Evolutionary conservation across 23 tunicate species (phyloP).

Genomic region (Ascidia mentula): DNA sequence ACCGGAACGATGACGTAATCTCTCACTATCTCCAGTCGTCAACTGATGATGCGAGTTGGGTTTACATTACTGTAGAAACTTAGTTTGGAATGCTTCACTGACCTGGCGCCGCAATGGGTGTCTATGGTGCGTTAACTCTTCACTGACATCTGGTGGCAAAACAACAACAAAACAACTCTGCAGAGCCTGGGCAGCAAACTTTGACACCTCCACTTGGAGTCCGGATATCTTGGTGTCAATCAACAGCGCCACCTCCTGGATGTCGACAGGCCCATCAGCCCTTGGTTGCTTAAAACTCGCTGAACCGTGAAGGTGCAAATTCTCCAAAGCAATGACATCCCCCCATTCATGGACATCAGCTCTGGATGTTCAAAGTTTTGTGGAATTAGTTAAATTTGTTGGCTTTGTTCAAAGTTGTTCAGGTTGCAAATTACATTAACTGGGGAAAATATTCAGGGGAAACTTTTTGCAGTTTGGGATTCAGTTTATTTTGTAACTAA

Average conservation of each 20-base stretch:
- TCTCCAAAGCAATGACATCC: slow-evolving; percentile 55
- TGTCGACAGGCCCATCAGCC: not conserved
- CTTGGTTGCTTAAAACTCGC: slow-evolving; percentile 49
- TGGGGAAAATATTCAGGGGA: too few species aligned
- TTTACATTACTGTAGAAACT: too few species aligned
- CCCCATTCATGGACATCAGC: slow-evolving; percentile 84
- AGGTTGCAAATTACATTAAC: not conserved
- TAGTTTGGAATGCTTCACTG: too few species aligned
- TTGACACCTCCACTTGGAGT: slow-evolving; percentile 77
- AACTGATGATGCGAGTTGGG: not conserved
- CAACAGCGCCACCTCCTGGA: slow-evolving; percentile 49
- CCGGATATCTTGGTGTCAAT: slow-evolving; percentile 78
- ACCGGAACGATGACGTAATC: not conserved
- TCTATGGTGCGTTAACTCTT: not conserved
- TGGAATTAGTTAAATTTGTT: not conserved
- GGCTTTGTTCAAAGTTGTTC: not conserved
- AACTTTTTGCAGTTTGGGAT: too few species aligned
- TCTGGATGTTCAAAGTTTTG: not conserved
- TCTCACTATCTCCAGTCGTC: not conserved
- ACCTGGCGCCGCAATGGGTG: not conserved
- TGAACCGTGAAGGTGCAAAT: slow-evolving; percentile 77
- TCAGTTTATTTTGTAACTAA: too few species aligned
- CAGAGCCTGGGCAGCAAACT: slow-evolving; percentile 56
- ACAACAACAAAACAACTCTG: slow-evolving; percentile 25
- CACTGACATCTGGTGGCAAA: not conserved